These are phyloP conservation scores for Nesogale talazaci DNA, from an alignment of 2,113 vertebrate genomes.

Conservation along the genomic window DNA sequence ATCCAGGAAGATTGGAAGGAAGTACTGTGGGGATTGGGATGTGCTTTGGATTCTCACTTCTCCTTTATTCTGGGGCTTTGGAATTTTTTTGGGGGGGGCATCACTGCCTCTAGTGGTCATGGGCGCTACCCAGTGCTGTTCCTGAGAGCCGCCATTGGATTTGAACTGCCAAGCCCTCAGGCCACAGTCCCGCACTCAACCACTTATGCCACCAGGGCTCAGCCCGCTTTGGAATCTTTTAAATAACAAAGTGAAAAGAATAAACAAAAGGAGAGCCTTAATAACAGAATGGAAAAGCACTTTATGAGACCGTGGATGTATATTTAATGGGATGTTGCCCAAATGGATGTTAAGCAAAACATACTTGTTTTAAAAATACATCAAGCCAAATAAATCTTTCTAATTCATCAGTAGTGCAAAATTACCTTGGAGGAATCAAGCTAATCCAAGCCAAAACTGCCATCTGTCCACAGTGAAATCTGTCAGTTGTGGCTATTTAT, in stretches of 20 bases:
- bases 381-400: constrained; percentile 46
- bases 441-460: constrained; percentile 78
- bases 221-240: no score
- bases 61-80: background rate
- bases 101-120: no score
- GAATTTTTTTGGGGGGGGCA: no score
- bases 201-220: no score
- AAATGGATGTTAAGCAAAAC: background rate
- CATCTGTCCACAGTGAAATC: constrained; percentile 83
- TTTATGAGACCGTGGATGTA: background rate
- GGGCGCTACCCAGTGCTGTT: no score
- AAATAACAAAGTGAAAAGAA: no score
- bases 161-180: no score
- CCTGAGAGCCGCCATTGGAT: no score
- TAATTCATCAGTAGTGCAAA: background rate
- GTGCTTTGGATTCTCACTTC: background rate
- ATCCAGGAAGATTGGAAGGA: background rate
- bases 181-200: no score
- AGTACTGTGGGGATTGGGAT: background rate
- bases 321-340: background rate
- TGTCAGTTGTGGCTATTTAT: constrained; percentile 84
- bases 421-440: constrained; percentile 74
- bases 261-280: background rate
- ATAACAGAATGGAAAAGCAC: background rate
- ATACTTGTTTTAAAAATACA: constrained; percentile 8